phyloP scores from a whole-genome alignment of 2,113 vertebrate genomes.

The Phrynosoma platyrhinos region DNA sequence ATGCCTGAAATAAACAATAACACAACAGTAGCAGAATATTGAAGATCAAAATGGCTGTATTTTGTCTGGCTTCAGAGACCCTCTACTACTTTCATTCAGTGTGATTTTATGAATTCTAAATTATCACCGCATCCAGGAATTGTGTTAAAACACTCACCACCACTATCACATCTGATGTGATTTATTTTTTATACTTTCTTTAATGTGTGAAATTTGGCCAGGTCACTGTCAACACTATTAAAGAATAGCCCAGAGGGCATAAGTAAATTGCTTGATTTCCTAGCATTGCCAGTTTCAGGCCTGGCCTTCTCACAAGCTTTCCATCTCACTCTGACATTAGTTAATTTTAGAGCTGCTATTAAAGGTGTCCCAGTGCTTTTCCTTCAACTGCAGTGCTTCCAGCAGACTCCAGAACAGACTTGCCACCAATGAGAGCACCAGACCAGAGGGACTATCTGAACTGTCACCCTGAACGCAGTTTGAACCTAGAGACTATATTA shows the following conservation, averaged over 20 bases:
- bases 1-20: slow-evolving; percentile 79
- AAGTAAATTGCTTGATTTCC: neutral
- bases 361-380: slow-evolving; percentile 3
- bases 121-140: neutral
- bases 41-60: neutral
- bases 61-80: neutral
- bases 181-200: slow-evolving; percentile 13
- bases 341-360: neutral
- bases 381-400: slow-evolving; percentile 11
- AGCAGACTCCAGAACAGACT: neutral
- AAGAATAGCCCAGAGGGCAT: slow-evolving; percentile 1
- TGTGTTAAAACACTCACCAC: neutral
- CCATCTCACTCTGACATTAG: slow-evolving; percentile 4
- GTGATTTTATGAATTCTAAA: slow-evolving; percentile 21
- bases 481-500: neutral
- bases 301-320: slow-evolving; percentile 7
- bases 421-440: neutral
- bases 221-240: slow-evolving; percentile 2
- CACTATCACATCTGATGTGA: neutral
- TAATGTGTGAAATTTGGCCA: slow-evolving; percentile 31
- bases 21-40: neutral
- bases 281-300: neutral
- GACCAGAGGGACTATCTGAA: slow-evolving; percentile 5
- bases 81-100: neutral
- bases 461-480: slow-evolving; percentile 15